Percentiles rank a stretch among this genome's conserved stretches.
phyloP scores from a whole-genome alignment of 2,113 vertebrate genomes.

The Sarotherodon lohbergeri region DNA sequence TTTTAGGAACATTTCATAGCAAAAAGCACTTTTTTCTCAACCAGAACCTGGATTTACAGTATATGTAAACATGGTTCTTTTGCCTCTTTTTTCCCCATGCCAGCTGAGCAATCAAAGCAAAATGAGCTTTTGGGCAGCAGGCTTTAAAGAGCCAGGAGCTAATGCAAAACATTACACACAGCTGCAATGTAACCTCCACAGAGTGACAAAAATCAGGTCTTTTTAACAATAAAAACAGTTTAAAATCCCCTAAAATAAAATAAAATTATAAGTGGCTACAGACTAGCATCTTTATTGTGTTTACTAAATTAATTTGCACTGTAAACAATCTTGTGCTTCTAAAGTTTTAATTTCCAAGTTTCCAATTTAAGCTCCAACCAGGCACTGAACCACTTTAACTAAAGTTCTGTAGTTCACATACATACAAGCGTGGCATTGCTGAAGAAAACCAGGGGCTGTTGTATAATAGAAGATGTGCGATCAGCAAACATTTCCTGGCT shows the following conservation, averaged over 20 bases:
- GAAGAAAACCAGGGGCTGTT: neutral
- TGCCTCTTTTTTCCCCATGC: neutral
- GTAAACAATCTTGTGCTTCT: neutral
- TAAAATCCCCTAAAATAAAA: neutral
- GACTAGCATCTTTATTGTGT: neutral
- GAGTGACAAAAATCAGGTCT: neutral
- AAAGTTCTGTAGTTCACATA: neutral
- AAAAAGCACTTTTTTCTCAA: neutral
- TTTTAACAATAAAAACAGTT: neutral
- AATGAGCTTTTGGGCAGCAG: neutral
- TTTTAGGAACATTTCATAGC: neutral
- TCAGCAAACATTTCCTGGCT: constrained; percentile 40
- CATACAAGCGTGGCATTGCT: neutral
- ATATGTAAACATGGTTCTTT: neutral
- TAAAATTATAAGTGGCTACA: neutral
- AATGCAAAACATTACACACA: neutral
- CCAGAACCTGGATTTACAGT: neutral
- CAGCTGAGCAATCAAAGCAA: neutral
- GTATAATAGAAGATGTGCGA: neutral
- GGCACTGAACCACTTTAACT: neutral
- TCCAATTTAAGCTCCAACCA: neutral
- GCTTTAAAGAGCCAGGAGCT: neutral
- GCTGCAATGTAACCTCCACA: neutral
- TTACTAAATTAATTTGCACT: neutral
- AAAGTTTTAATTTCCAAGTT: neutral